Evolutionary conservation across 2,797 vertebrate genomes (phyloP).

Genomic region (Neoniphon sammara): DNA sequence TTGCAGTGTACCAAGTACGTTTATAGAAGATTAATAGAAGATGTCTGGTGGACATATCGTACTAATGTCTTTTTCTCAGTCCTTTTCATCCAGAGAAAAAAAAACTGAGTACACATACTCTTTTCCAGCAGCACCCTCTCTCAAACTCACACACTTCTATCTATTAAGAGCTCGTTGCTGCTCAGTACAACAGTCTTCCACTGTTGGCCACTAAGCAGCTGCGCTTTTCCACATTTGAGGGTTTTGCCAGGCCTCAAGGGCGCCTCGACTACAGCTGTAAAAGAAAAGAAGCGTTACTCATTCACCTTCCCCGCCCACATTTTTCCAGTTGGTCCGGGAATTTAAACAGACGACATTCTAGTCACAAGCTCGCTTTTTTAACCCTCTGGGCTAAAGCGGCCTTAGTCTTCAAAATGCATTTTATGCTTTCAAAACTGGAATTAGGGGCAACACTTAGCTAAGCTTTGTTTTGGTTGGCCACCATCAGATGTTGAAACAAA

Average conservation of each 20-base stretch:
- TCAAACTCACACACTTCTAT: not conserved
- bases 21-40: not conserved
- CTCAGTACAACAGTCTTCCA: not conserved
- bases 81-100: no score
- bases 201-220: not conserved
- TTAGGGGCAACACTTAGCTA: slow-evolving; percentile 5
- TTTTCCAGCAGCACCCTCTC: not conserved
- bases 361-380: not conserved
- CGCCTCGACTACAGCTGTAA: not conserved
- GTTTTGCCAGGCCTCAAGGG: not conserved
- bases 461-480: slow-evolving; percentile 1
- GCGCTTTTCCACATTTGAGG: not conserved
- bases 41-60: not conserved
- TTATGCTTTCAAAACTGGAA: not conserved
- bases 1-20: not conserved
- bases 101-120: not conserved
- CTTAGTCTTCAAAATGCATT: no score
- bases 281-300: not conserved
- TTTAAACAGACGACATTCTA: not conserved
- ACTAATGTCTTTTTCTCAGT: not conserved
- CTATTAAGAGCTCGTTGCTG: no score
- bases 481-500: not conserved
- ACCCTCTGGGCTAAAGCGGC: not conserved
- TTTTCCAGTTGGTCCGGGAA: not conserved
- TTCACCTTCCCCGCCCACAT: not conserved